Evolutionary conservation across 2,113 vertebrate genomes (phyloP).

Genomic region (Cavia aperea): DNA sequence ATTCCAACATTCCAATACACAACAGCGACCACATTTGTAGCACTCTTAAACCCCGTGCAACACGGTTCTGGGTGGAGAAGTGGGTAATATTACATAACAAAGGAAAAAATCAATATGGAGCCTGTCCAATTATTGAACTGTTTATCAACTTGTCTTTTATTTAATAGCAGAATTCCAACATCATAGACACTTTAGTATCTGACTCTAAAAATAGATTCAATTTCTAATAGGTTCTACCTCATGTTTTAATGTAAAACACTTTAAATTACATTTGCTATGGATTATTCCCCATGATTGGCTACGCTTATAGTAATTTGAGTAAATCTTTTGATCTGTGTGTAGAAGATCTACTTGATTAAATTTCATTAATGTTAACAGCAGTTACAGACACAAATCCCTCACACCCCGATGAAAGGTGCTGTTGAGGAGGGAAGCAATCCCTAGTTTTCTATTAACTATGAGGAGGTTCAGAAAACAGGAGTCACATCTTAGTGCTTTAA

Average conservation of each 20-base stretch:
- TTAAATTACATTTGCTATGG: neutral
- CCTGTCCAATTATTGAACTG: slow-evolving; percentile 74
- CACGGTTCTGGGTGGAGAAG: slow-evolving; percentile 61
- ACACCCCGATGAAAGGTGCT: neutral
- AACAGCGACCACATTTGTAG: slow-evolving; percentile 75
- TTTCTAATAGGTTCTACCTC: slow-evolving; percentile 3
- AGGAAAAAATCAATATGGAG: slow-evolving; percentile 74
- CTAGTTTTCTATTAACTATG: neutral
- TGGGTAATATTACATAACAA: slow-evolving; percentile 73
- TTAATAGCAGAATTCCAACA: slow-evolving; percentile 52
- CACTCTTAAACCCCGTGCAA: slow-evolving; percentile 46
- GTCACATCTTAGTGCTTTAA: slow-evolving; percentile 9
- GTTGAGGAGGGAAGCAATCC: neutral
- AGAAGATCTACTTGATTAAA: neutral
- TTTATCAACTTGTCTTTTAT: slow-evolving; percentile 63
- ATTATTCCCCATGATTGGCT: slow-evolving; percentile 33
- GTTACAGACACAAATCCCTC: slow-evolving; percentile 14
- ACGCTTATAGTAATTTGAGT: neutral
- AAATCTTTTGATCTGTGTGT: slow-evolving; percentile 40
- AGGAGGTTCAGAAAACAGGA: slow-evolving; percentile 10
- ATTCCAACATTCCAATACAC: slow-evolving; percentile 81
- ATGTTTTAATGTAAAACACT: slow-evolving; percentile 28
- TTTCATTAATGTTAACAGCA: slow-evolving; percentile 33
- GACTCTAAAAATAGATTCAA: neutral
- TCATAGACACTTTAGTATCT: slow-evolving; percentile 44